These are phyloP conservation scores for Drosophila kikkawai DNA, from an alignment of 1,140 invertebrate species.

Conservation along the genomic window DNA sequence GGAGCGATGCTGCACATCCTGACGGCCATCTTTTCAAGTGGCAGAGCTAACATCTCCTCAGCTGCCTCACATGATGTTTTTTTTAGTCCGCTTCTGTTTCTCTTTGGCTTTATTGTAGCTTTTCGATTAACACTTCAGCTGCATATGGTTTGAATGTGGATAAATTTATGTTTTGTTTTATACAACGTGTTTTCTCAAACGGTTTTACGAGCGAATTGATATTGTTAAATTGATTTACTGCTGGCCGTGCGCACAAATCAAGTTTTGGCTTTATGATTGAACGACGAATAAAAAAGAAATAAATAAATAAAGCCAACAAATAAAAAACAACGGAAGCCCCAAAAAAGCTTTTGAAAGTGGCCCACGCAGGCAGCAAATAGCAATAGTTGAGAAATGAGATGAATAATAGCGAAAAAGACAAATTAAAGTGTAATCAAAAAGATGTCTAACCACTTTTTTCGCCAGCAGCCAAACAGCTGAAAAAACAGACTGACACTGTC, in stretches of 20 bases:
- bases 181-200: slow-evolving; percentile 27
- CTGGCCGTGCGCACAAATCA: slow-evolving; percentile 57
- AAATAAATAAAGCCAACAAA: slow-evolving; percentile 39
- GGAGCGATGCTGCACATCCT: slow-evolving; percentile 59
- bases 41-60: slow-evolving; percentile 45
- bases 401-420: slow-evolving; percentile 68
- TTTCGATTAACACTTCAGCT: slow-evolving; percentile 65
- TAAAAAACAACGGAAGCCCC: slow-evolving; percentile 31
- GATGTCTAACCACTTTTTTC: slow-evolving; percentile 74
- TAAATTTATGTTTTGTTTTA: slow-evolving; percentile 29
- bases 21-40: slow-evolving; percentile 75
- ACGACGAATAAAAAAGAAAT: slow-evolving; percentile 24
- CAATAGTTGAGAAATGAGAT: slow-evolving; percentile 66
- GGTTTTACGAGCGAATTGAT: slow-evolving; percentile 46
- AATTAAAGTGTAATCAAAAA: slow-evolving; percentile 81
- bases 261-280: slow-evolving; percentile 51
- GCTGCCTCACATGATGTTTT: slow-evolving; percentile 60
- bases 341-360: slow-evolving; percentile 66
- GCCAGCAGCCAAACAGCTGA: slow-evolving; percentile 68
- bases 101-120: slow-evolving; percentile 35
- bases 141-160: slow-evolving; percentile 38
- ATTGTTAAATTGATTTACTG: slow-evolving; percentile 68
- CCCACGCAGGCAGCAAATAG: slow-evolving; percentile 74
- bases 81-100: slow-evolving; percentile 22
- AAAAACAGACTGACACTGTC: slow-evolving; percentile 68